These are phyloP conservation scores for Seladonia tumulorum DNA, from an alignment of 2,888 invertebrate species.

Conservation along the genomic window DNA sequence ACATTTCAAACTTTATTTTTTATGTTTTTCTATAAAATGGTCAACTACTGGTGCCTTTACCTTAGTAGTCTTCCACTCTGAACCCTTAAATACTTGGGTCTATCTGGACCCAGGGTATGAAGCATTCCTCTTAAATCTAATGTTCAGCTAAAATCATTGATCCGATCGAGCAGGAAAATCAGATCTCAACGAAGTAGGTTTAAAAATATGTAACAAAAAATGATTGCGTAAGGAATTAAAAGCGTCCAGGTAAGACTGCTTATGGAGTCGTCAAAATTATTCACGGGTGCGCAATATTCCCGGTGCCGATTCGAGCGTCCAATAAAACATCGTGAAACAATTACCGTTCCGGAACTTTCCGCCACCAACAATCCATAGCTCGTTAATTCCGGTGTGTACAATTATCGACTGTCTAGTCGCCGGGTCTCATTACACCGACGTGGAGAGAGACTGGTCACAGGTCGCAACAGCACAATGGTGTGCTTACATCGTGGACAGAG, in stretches of 20 bases:
- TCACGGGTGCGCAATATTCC: not conserved
- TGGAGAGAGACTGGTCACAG: not conserved
- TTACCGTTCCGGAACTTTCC: not conserved
- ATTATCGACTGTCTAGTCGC: conserved; percentile 15
- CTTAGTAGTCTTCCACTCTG: no score
- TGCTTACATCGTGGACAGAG: not conserved
- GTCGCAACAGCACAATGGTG: not conserved
- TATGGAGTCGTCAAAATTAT: no score
- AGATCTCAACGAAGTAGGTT: not conserved
- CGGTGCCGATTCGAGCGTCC: not conserved
- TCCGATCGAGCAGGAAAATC: no score
- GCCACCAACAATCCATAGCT: not conserved
- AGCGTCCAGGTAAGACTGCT: no score
- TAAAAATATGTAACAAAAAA: not conserved
- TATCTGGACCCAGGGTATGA: no score
- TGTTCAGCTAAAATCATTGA: no score
- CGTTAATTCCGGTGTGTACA: conserved; percentile 4
- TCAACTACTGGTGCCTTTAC: no score
- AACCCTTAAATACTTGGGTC: no score
- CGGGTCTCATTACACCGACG: not conserved
- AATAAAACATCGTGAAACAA: not conserved
- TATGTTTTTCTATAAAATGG: no score
- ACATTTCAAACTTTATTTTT: no score
- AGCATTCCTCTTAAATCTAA: no score
- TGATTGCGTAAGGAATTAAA: no score